Percentiles rank a stretch among this genome's conserved stretches.
Conservation (phyloP, 2,797 vertebrate species). For the Scleropages formosus region DNA sequence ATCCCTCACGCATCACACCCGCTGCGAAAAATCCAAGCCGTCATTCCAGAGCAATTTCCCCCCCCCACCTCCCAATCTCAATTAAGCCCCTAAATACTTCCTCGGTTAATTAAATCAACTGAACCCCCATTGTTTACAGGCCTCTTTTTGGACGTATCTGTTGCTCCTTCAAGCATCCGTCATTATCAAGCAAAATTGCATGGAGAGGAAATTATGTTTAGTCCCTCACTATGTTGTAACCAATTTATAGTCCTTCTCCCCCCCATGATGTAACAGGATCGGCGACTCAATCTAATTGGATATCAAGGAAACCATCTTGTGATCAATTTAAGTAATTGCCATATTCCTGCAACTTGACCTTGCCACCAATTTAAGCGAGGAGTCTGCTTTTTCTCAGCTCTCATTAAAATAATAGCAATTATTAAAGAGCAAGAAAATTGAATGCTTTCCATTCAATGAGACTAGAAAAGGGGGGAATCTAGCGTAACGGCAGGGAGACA, state of each 20-base stretch:
- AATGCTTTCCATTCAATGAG: slow-evolving; percentile 50
- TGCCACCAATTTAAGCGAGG: slow-evolving; percentile 81
- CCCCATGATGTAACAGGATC: slow-evolving; percentile 91
- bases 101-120: slow-evolving; percentile 90
- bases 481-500: neutral
- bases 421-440: slow-evolving; percentile 78
- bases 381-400: slow-evolving; percentile 91
- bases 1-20: slow-evolving; percentile 62
- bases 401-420: slow-evolving; percentile 88
- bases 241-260: slow-evolving; percentile 70
- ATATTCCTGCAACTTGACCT: slow-evolving; percentile 98
- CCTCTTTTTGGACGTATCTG: slow-evolving; percentile 66
- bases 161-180: slow-evolving; percentile 52
- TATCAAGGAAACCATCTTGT: slow-evolving; percentile 94
- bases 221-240: slow-evolving; percentile 69
- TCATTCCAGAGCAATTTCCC: slow-evolving; percentile 85
- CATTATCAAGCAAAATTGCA: slow-evolving; percentile 64
- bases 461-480: neutral
- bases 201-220: slow-evolving; percentile 64
- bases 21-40: slow-evolving; percentile 66
- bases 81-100: slow-evolving; percentile 95
- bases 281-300: slow-evolving; percentile 90
- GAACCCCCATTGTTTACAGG: slow-evolving; percentile 87
- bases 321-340: slow-evolving; percentile 99
- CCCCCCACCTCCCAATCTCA: slow-evolving; percentile 92